Base-by-base conservation (phyloP, 1,140 invertebrate genomes). In the Drosophila setifemur region DNA sequence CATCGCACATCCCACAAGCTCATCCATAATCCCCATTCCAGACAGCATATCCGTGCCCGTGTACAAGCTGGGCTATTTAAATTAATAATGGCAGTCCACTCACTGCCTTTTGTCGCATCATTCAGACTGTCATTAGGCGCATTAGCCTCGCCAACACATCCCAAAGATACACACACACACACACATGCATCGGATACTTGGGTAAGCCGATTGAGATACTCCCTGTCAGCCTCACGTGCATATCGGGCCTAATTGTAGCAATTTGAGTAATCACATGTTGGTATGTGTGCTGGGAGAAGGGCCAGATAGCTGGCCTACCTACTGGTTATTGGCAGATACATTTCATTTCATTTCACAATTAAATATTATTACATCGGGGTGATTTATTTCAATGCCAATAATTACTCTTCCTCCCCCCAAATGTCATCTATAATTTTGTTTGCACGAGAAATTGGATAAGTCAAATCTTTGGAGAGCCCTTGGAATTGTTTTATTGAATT, bases 41-140 rank as follows among this genome's bases (percentile, higher is more conserved):
- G 19, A 37, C 18, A 2, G 12, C 23, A 49, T 26, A 16, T 11
- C 40, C 12, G 5, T 40, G 12, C 31, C 64, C 42, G 23, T 48
- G 52, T 70, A 37, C 42, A 16, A 14, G 16, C 21, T 31, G 52
- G 67, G 63, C 52, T 66, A 82, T 82, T 85, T 83, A 83, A 83
- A 83, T 83, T 85, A 83, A 85, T 83, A 83, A 78, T 85, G 64
- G 48, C 78, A 6, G 50, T 42, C 44, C 67, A 43, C 45, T 60
- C 57, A 11, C 16, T 53, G 60, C 50, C 58, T 33, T 39, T 74
- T 48, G 44, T 42, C 45, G 49, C 33, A 43, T 25, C 64, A 52
- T 23, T 19, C 6, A n/a, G 11, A 19, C 54, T 72, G 68, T 82
- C 60, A 81, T 81, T 78, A 73, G 70, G 14, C 44, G 31, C 49